A percentile compares a stretch with the other conserved stretches of the same genome.
Evolutionary conservation across 2,797 vertebrate species (phyloP).

Genomic region (Acanthopagrus latus): DNA sequence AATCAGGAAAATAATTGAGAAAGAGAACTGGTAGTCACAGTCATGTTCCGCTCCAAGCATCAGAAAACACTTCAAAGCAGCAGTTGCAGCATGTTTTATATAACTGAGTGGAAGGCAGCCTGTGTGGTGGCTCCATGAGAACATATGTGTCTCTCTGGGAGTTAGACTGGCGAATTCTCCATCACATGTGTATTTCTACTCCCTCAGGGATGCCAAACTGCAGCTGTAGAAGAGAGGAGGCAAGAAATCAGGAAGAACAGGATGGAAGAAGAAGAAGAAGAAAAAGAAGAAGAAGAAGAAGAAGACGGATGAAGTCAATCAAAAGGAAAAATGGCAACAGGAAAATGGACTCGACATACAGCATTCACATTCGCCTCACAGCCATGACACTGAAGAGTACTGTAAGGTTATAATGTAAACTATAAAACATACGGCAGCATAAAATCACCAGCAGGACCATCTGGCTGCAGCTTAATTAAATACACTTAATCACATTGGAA

Average conservation of each 20-base stretch:
- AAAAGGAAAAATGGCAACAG: background rate
- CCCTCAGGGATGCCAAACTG: background rate
- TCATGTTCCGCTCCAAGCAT: background rate
- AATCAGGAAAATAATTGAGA: background rate
- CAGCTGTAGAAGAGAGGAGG: background rate
- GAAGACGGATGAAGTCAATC: no score
- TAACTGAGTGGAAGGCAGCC: background rate
- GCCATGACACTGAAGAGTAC: conserved; percentile 16
- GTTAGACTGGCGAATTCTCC: background rate
- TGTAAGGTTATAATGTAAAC: conserved; percentile 51
- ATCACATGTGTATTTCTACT: conserved; percentile 13
- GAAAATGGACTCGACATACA: background rate
- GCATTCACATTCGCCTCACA: conserved; percentile 1
- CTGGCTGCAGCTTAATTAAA: conserved; percentile 70
- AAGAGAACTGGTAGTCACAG: background rate
- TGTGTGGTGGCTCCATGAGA: conserved; percentile 9
- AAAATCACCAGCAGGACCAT: conserved; percentile 63
- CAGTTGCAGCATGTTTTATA: background rate
- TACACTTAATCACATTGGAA: conserved; percentile 59
- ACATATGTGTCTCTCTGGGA: conserved; percentile 21
- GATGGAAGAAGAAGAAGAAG: background rate
- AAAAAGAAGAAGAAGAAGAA: background rate
- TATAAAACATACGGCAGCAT: conserved; percentile 54
- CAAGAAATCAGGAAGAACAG: background rate
- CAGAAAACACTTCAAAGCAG: conserved; percentile 26